A percentile compares a stretch with the other conserved stretches of the same genome.
phyloP scores from a whole-genome alignment of 2,113 vertebrate genomes.

The Petrocephalus zakoni region DNA sequence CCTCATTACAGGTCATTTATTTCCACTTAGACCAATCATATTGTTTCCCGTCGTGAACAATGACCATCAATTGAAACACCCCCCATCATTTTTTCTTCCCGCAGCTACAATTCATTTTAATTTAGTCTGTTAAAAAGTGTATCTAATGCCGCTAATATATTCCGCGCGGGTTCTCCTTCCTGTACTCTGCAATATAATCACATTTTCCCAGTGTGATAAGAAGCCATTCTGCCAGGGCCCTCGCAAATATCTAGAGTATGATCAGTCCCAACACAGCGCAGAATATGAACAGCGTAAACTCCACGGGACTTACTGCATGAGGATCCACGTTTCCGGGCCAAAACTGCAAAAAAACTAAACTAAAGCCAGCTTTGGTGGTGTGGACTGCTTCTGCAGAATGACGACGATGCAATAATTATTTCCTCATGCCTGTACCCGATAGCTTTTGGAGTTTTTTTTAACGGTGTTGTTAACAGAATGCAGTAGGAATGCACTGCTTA shows the following conservation, averaged over 20 bases:
- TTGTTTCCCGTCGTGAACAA: neutral
- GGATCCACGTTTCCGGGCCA: neutral
- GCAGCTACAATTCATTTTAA: slow-evolving; percentile 27
- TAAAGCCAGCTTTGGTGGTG: slow-evolving; percentile 26
- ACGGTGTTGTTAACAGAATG: neutral
- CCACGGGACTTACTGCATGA: slow-evolving; percentile 2
- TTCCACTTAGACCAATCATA: neutral
- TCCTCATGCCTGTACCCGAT: neutral
- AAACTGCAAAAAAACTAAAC: neutral
- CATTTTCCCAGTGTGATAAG: slow-evolving; percentile 25
- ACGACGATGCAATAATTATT: neutral
- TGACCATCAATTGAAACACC: slow-evolving; percentile 30
- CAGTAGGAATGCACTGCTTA: neutral
- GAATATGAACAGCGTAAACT: slow-evolving; percentile 33
- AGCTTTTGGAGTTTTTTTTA: neutral
- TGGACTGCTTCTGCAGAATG: slow-evolving; percentile 2
- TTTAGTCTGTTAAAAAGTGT: slow-evolving; percentile 27
- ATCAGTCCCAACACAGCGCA: slow-evolving; percentile 25
- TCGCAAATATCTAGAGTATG: slow-evolving; percentile 31
- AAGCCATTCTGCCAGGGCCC: slow-evolving; percentile 27
- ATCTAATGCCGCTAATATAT: slow-evolving; percentile 36
- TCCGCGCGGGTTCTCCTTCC: slow-evolving; percentile 24
- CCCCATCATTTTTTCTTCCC: slow-evolving; percentile 14
- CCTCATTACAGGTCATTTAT: neutral
- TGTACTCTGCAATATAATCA: slow-evolving; percentile 33